A percentile compares a stretch with the other conserved stretches of the same genome.
Conservation (phyloP, 92 coral and sea anemone species). For the Epizoanthus scotinus region DNA sequence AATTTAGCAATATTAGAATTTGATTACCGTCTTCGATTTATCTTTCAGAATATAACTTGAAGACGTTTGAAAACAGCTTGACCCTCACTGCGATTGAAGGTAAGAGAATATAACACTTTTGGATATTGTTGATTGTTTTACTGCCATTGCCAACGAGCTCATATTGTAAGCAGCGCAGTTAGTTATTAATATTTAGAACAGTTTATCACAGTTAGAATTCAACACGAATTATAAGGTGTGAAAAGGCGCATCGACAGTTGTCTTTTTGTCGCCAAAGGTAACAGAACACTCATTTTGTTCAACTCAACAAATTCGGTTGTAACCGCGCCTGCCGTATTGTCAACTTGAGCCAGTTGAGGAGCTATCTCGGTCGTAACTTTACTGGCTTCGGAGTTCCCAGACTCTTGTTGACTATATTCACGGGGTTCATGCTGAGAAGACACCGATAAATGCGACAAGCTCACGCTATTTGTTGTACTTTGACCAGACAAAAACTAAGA, state of each 20-base stretch:
- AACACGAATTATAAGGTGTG: constrained; percentile 44
- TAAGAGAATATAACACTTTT: not conserved
- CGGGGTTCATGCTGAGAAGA: constrained; percentile 34
- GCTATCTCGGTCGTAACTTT: not conserved
- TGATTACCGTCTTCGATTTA: constrained; percentile 1
- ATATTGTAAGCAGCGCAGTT: constrained; percentile 30
- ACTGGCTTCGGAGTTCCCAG: not conserved
- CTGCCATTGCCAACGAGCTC: not conserved
- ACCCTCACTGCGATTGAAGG: constrained; percentile 28
- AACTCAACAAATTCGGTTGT: not conserved
- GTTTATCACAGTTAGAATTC: constrained; percentile 38
- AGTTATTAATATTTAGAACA: constrained; percentile 37
- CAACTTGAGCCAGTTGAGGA: not conserved
- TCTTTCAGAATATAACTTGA: constrained; percentile 23
- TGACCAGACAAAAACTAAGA: constrained; percentile 4
- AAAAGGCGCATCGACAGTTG: constrained; percentile 13
- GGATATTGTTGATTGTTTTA: not conserved
- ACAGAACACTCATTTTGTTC: constrained; percentile 12
- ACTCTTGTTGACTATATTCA: constrained; percentile 27
- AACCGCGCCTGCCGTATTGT: constrained; percentile 23
- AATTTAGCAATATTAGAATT: not conserved
- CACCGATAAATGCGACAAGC: constrained; percentile 11
- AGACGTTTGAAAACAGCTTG: constrained; percentile 6
- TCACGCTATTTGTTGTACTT: constrained; percentile 34
- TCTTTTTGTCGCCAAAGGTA: constrained; percentile 19